Percentiles rank a stretch among this genome's conserved stretches.
phyloP scores from a whole-genome alignment of 2,888 invertebrate genomes.

The Ochropacha duplaris region DNA sequence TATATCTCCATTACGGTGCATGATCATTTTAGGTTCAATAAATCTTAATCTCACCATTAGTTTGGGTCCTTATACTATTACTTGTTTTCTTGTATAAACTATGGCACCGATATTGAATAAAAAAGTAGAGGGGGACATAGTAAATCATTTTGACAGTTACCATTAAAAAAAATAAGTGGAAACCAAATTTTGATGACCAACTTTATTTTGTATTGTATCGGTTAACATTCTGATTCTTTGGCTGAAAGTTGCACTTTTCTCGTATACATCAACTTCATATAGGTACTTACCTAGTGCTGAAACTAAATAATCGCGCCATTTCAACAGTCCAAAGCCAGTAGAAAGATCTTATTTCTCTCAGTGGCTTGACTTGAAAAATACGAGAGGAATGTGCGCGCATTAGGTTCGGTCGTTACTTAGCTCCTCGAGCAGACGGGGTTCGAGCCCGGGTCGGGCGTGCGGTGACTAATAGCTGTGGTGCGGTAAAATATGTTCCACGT shows the following conservation, averaged over 20 bases:
- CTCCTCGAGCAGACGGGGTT: constrained; percentile 48
- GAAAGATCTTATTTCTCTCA: constrained; percentile 50
- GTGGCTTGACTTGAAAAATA: constrained; percentile 63
- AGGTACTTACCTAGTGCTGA: constrained; percentile 23
- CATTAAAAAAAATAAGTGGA: not conserved
- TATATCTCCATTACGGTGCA: constrained; percentile 8
- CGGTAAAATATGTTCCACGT: constrained; percentile 55
- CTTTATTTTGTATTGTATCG: not conserved
- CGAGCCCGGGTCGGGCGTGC: constrained; percentile 42
- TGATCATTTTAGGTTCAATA: not conserved
- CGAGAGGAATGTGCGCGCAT: constrained; percentile 58
- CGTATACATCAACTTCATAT: not conserved
- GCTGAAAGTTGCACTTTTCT: not conserved
- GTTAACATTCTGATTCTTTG: not conserved
- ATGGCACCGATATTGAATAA: no score
- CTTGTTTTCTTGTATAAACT: no score
- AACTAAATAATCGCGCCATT: constrained; percentile 43
- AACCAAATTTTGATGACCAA: not conserved
- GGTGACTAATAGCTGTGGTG: constrained; percentile 59
- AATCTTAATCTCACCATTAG: not conserved
- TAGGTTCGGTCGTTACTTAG: constrained; percentile 64
- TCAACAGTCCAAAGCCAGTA: constrained; percentile 31
- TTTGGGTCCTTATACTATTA: not conserved
- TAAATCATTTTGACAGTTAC: not conserved
- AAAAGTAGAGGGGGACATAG: not conserved